Evolutionary conservation across 2,113 vertebrate genomes (phyloP), one percentile per base, ranked within the genome.

Genomic region (Circaetus gallicus): DNA sequence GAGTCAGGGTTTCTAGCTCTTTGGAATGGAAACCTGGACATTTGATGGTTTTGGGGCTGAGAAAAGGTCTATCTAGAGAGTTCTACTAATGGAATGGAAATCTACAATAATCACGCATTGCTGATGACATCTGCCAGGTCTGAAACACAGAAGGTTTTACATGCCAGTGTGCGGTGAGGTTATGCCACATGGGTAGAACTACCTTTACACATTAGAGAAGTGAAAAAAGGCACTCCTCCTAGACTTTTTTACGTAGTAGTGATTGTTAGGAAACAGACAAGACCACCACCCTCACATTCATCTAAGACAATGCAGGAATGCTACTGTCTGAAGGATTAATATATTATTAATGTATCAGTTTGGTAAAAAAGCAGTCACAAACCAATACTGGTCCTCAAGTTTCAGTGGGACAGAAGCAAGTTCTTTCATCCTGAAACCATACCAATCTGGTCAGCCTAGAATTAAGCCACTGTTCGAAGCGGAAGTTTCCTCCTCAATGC

Each of bases 11-110:
- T 89, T 91, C n/a, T 15, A 42, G 20, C 11, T 66, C 17, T 91
- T 73, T 18, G 38, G 29, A 73, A 86, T 4, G 7, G 58, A 82
- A 89, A 78, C 16, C 5, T 62, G 25, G 21, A 42, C 7, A 38
- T 73, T 22, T 0, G 0, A 14, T 21, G 20, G 0, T 10, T 86
- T 77, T 16, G 3, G 12, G 25, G 18, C 16, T 56, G 29, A 83
- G 36, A 55, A 95, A 76, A 76, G 7, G 21, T 19, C 18, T 61
- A 12, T 5, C 9, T 36, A 49, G 9, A 13, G 17, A 81, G 71
- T 13, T 78, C 63, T 67, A 24, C 20, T 61, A 65, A 61, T 2
- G 47, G 50, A 76, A 56, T 56, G 40, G 36, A 86, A 85, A 82
- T 42, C 29, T 82, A 56, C n/a, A 88, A 31, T 32, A 29, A 79